Evolutionary conservation across 2,888 invertebrate species (phyloP).

Genomic region (Celastrina argiolus): DNA sequence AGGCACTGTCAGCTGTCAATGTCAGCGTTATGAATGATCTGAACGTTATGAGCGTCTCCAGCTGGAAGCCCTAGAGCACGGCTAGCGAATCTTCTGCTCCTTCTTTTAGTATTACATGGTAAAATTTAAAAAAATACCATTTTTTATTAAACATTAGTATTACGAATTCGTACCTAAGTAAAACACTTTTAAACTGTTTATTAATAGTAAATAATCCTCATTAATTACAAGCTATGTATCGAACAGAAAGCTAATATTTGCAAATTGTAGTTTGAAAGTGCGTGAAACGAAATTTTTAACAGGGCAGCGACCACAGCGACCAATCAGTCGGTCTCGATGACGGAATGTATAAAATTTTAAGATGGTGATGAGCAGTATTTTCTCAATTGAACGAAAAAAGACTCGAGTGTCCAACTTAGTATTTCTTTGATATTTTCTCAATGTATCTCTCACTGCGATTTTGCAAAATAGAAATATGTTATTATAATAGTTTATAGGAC

Average conservation of each 20-base stretch:
- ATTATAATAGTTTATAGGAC: constrained; percentile 43
- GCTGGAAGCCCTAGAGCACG: too few species aligned
- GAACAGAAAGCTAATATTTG: background rate
- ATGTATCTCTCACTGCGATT: constrained; percentile 47
- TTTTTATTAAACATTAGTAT: too few species aligned
- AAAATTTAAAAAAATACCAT: too few species aligned
- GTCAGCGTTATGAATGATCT: too few species aligned
- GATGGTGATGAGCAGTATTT: constrained; percentile 74
- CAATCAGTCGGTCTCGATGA: constrained; percentile 73
- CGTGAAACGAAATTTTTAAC: constrained; percentile 46
- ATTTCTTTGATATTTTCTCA: constrained; percentile 41
- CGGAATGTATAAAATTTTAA: constrained; percentile 75
- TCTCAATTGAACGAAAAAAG: constrained; percentile 49
- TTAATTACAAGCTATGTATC: background rate
- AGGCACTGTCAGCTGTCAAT: too few species aligned
- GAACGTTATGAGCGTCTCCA: too few species aligned
- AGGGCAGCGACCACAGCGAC: constrained; percentile 75
- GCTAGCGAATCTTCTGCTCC: too few species aligned
- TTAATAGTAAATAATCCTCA: background rate
- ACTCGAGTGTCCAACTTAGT: constrained; percentile 47
- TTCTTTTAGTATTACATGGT: too few species aligned
- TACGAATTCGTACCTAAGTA: too few species aligned
- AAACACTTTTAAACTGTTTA: background rate
- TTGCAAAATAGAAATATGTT: constrained; percentile 36
- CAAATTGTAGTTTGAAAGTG: constrained; percentile 30